A percentile compares a stretch with the other conserved stretches of the same genome.
phyloP scores from a whole-genome alignment of 2,113 vertebrate genomes.

The Electrona antarctica region DNA sequence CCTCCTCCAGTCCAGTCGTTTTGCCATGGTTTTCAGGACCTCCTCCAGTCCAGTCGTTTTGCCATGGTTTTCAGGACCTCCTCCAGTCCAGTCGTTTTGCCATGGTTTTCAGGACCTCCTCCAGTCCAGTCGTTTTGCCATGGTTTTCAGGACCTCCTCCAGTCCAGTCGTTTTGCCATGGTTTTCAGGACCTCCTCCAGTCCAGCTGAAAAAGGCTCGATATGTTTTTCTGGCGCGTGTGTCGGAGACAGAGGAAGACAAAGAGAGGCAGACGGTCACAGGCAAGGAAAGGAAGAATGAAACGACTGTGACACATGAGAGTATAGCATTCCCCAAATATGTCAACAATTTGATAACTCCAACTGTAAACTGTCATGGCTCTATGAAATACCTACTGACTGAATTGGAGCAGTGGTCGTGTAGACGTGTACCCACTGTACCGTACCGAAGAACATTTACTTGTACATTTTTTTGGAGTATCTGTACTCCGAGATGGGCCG shows the following conservation, averaged over 20 bases:
- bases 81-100: too few relatives aligned
- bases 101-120: too few relatives aligned
- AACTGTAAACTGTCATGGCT: constrained; percentile 62
- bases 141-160: too few relatives aligned
- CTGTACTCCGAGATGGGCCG: too few relatives aligned
- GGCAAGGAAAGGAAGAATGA: constrained; percentile 33
- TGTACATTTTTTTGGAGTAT: too few relatives aligned
- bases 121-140: too few relatives aligned
- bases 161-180: too few relatives aligned
- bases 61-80: too few relatives aligned
- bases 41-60: too few relatives aligned
- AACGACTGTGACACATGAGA: constrained; percentile 27
- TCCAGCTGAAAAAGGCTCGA: constrained; percentile 39
- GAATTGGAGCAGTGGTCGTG: constrained; percentile 43
- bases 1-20: too few relatives aligned
- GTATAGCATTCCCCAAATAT: constrained; percentile 42
- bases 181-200: constrained; percentile 52
- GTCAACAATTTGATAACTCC: constrained; percentile 50
- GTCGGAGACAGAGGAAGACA: not conserved
- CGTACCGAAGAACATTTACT: not conserved
- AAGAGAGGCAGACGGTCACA: not conserved
- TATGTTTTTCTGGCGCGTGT: constrained; percentile 44
- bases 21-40: too few relatives aligned
- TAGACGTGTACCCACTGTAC: constrained; percentile 58
- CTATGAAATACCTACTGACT: constrained; percentile 63